Base-by-base conservation (phyloP, 2,797 vertebrate species). In the Adrianichthys oophorus region DNA sequence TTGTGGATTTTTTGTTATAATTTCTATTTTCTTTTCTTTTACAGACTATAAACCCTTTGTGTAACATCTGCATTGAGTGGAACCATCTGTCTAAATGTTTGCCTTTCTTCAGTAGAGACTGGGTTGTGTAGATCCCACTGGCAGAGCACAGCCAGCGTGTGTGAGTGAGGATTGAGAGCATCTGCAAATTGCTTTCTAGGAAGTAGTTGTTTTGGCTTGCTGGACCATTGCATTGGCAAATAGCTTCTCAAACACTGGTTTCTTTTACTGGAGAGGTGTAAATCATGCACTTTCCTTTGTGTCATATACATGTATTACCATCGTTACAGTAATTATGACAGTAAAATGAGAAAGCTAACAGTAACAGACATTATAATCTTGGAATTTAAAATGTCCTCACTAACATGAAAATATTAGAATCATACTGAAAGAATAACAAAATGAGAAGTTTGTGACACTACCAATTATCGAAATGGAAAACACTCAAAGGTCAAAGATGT, bases 51-150 rank as follows among this genome's bases (percentile, higher is more conserved):
- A 70, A 5, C 60, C 14, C 42, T 65, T 51, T 26, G 26, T 62
- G 5, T 49, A 24, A 62, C 67, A 62, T 58, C 42, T 70, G 29
- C 51, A 56, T 21, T 54, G 56, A 72, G 63, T 57, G 19, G 32
- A 59, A 42, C 66, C 56, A 78, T 78, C 60, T 80, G 66, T 76
- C 23, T 54, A 56, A 68, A 80, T 76, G 57, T 68, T 64, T 70
- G 58, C 49, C 51, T 70, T 65, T 74, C 56, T 65, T 72, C 43
- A 63, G 49, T 59, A 56, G 59, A 48, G 45, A 69, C 52, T 53
- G 26, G 44, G 40, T 48, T 43, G 56, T 66, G 19, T 43, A 66
- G n/a, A 53, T 70, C 19, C 0, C 47, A 47, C 51, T 65, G 50
- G 59, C 49, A 70, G 42, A 69, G 41, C 21, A 23, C 16, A 65